Percentiles rank a stretch among this genome's conserved stretches.
phyloP scores from a whole-genome alignment of 1,140 invertebrate genomes.

The Drusus annulatus region DNA sequence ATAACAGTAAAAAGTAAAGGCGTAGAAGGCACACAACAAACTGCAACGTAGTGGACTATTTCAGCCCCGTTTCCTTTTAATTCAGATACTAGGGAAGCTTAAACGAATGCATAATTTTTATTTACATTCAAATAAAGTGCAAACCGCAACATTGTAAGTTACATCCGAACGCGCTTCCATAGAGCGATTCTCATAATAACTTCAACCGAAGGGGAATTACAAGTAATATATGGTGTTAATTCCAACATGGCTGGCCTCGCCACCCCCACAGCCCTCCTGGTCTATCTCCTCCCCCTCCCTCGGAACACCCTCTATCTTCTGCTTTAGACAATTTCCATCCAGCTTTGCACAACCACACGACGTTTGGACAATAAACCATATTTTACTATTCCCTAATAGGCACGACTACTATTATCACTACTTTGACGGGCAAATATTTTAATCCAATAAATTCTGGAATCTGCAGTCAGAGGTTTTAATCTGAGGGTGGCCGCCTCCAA shows the following conservation, averaged over 20 bases:
- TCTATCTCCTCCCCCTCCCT: neutral
- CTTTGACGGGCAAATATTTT: slow-evolving; percentile 53
- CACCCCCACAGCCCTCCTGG: slow-evolving; percentile 7
- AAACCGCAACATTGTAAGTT: slow-evolving; percentile 49
- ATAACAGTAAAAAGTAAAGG: too few species aligned
- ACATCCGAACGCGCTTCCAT: slow-evolving; percentile 43
- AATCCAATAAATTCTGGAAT: slow-evolving; percentile 37
- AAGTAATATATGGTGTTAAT: slow-evolving; percentile 60
- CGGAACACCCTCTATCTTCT: slow-evolving; percentile 46
- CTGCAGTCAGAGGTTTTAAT: slow-evolving; percentile 34
- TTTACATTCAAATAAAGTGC: slow-evolving; percentile 49
- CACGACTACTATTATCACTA: slow-evolving; percentile 6
- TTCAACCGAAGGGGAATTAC: slow-evolving; percentile 60
- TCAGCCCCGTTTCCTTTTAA: slow-evolving; percentile 16
- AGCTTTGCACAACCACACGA: slow-evolving; percentile 57
- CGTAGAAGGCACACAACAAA: too few species aligned
- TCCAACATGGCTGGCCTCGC: slow-evolving; percentile 51
- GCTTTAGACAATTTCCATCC: slow-evolving; percentile 44
- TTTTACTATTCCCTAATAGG: slow-evolving; percentile 58
- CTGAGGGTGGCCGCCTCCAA: neutral
- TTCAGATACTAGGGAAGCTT: slow-evolving; percentile 22
- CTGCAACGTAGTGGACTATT: too few species aligned
- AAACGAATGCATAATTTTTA: slow-evolving; percentile 44
- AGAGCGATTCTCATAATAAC: slow-evolving; percentile 57
- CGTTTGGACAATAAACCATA: slow-evolving; percentile 58